Evolutionary conservation across 1,140 invertebrate species (phyloP), one percentile per base, ranked within the genome.

Genomic region (Sweltsa coloradensis): DNA sequence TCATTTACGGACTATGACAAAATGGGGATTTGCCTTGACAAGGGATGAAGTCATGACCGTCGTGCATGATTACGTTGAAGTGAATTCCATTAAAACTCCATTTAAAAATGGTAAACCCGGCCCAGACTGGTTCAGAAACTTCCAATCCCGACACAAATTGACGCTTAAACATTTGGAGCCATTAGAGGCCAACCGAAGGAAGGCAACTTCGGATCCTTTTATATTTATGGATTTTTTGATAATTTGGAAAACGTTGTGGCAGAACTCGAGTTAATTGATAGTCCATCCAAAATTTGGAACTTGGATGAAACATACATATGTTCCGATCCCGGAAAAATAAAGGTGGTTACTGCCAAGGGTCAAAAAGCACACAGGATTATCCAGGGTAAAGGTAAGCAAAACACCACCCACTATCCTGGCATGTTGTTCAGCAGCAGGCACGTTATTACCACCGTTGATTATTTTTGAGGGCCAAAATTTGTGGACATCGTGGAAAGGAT

Each of bases 191-290:
- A 23, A 26, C 13, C 9, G 49, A 26, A 14, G n/a, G 5, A 16
- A 25, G 24, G 25, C 27, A 22, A 47, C 36, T 9, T 44, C 34
- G 47, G 51, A 55, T 31, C 53, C 48, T 5, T 55, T 52, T 48
- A 47, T 51, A 53, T 55, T 18, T 53, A 55, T 48, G 34, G 43
- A 2, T 55, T 53, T 19, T 55, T 42, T 37, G 45, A 54, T 1
- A 14, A 39, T 7, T 44, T 41, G 14, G 9, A 44, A 1, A 48
- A 40, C 5, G 18, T 31, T 9, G 27, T 55, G 3, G 24, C 36
- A 34, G 36, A 44, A 7, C 46, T 53, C 7, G 41, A 54, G 14
- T 19, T 55, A 4, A 21, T 44, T 50, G 26, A 51, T 45, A 47
- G 40, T 41, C 53, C 52, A 11, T 18, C 22, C 3, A 27, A 46